Evolutionary conservation across 92 coral and sea anemone species (phyloP).

Genomic region (Bergia sp.): DNA sequence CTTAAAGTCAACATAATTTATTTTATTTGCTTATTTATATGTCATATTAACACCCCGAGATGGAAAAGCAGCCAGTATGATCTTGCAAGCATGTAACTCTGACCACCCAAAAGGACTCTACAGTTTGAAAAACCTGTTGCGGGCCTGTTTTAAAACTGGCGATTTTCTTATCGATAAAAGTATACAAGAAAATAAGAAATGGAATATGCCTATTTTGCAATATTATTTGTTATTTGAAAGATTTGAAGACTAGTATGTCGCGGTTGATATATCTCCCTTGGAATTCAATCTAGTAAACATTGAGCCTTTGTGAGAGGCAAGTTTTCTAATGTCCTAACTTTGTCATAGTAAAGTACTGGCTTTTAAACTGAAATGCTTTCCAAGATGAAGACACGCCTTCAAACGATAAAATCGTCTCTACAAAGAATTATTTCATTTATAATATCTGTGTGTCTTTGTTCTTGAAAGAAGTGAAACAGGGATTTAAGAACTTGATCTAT

Average conservation of each 20-base stretch:
- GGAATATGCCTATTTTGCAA: neutral
- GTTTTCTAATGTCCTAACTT: neutral
- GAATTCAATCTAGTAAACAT: neutral
- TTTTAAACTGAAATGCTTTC: slow-evolving; percentile 4
- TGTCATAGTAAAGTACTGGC: neutral
- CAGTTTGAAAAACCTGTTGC: neutral
- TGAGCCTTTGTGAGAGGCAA: neutral
- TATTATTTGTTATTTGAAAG: neutral
- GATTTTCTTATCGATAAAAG: neutral
- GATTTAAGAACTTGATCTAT: neutral
- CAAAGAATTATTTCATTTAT: slow-evolving; percentile 12
- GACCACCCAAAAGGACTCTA: neutral
- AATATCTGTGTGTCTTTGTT: slow-evolving; percentile 19
- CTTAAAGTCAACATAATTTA: slow-evolving; percentile 60
- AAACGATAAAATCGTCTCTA: neutral
- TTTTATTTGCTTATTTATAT: slow-evolving; percentile 61
- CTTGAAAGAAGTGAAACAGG: slow-evolving; percentile 2
- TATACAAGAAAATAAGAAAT: neutral
- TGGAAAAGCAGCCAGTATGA: neutral
- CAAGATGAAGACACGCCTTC: slow-evolving; percentile 2
- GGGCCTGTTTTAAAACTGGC: neutral
- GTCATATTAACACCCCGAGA: slow-evolving; percentile 63
- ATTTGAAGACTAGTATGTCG: neutral
- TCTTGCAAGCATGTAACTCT: slow-evolving; percentile 21
- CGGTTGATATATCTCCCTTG: neutral